Conservation (phyloP, 2,888 invertebrate genomes). For the Metacarcinus magister region DNA sequence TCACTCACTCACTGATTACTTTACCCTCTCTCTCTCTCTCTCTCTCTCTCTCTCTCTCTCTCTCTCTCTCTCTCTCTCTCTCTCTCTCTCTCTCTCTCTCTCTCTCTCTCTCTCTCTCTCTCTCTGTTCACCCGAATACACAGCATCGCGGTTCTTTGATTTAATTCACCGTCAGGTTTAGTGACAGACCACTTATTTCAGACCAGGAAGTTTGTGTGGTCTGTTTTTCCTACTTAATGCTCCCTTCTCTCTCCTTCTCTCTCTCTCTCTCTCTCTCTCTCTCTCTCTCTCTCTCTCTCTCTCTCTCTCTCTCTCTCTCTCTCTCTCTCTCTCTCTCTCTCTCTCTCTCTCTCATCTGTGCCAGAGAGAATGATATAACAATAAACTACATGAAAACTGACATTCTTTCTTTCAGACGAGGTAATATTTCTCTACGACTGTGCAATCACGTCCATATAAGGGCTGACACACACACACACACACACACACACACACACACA, state of each 20-base stretch:
- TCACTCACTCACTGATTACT: neutral
- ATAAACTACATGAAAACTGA: neutral
- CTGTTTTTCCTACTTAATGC: neutral
- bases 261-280: neutral
- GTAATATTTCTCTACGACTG: slow-evolving; percentile 4
- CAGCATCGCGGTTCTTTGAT: slow-evolving; percentile 27
- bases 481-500: slow-evolving; percentile 58
- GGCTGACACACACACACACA: slow-evolving; percentile 52
- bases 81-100: slow-evolving; percentile 47
- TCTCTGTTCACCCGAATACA: neutral
- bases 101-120: slow-evolving; percentile 47
- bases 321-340: neutral
- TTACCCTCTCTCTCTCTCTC: neutral
- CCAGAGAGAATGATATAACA: neutral
- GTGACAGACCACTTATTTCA: slow-evolving; percentile 3
- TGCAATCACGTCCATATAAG: neutral
- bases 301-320: slow-evolving; percentile 35
- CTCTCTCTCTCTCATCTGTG: slow-evolving; percentile 14
- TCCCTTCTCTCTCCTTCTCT: neutral
- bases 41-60: neutral
- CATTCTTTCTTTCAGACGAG: slow-evolving; percentile 14
- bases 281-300: neutral
- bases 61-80: slow-evolving; percentile 48
- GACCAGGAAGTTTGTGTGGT: neutral
- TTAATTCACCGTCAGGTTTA: neutral